Evolutionary conservation across 1,140 invertebrate species (phyloP).

Genomic region (Diplogasteroides magnus): DNA sequence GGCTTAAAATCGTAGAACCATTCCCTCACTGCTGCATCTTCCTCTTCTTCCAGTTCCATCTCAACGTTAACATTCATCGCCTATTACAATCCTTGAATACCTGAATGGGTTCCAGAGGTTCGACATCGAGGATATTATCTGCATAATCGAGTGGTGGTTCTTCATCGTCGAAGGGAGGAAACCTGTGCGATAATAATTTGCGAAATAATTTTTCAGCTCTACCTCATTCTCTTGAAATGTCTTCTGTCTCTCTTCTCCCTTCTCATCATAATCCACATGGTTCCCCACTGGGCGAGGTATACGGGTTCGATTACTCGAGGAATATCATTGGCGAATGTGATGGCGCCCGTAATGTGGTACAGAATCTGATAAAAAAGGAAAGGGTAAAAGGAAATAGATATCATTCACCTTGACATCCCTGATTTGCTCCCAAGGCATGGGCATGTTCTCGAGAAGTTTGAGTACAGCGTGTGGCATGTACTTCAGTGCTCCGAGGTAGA

Average conservation of each 20-base stretch:
- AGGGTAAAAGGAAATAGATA: not conserved
- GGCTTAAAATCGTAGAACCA: slow-evolving; percentile 99
- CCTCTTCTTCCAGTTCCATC: slow-evolving; percentile 91
- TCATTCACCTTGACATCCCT: slow-evolving; percentile 76
- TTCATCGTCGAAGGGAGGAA: slow-evolving; percentile 99
- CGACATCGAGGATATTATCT: slow-evolving; percentile 96
- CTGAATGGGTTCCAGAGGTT: slow-evolving; percentile 92
- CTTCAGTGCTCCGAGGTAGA: slow-evolving; percentile 92
- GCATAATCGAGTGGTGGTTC: slow-evolving; percentile 98
- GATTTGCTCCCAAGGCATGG: slow-evolving; percentile 99
- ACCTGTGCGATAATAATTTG: too few relatives aligned
- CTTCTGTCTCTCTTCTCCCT: slow-evolving; percentile 94
- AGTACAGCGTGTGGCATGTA: slow-evolving; percentile 99
- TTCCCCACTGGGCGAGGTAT: slow-evolving; percentile 98
- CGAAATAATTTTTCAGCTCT: too few relatives aligned
- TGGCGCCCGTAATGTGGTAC: slow-evolving; percentile 71
- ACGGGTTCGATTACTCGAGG: slow-evolving; percentile 99
- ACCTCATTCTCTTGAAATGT: slow-evolving; percentile 93
- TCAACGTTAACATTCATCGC: too few relatives aligned
- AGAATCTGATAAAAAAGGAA: slow-evolving; percentile 55
- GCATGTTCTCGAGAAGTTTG: slow-evolving; percentile 98
- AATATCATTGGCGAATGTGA: slow-evolving; percentile 99
- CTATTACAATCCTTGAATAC: too few relatives aligned
- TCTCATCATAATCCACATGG: slow-evolving; percentile 99
- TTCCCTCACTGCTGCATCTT: slow-evolving; percentile 75